A percentile compares a stretch with the other conserved stretches of the same genome.
Evolutionary conservation across 2,888 invertebrate genomes (phyloP).

Genomic region (Conomelus anceps): DNA sequence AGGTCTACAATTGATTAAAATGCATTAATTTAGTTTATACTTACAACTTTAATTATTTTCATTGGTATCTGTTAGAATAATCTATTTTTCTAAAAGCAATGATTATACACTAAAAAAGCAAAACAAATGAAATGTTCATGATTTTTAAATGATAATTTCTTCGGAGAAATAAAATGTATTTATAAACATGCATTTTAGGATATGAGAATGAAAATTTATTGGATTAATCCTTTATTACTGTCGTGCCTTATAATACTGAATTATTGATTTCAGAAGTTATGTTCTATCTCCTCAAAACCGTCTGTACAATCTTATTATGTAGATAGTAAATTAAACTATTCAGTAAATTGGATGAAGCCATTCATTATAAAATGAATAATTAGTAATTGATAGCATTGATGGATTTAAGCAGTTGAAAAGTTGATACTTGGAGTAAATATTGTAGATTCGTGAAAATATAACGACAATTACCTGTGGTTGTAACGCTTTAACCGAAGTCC

Average conservation of each 20-base stretch:
- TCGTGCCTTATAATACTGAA: not conserved
- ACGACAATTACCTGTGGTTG: conserved; percentile 79
- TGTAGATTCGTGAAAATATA: not conserved
- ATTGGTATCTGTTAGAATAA: not conserved
- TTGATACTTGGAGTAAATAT: not conserved
- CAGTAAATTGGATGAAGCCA: not conserved
- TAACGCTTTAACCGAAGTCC: conserved; percentile 96
- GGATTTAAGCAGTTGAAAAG: not conserved
- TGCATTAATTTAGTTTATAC: not conserved
- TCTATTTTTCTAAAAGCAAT: not conserved
- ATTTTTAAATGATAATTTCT: not conserved
- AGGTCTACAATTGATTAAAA: too few relatives aligned
- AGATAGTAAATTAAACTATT: not conserved
- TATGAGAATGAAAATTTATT: not conserved
- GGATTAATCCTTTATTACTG: not conserved
- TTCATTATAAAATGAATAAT: not conserved
- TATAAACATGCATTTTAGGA: not conserved
- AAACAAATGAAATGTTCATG: not conserved
- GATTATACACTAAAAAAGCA: not conserved
- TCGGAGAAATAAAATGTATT: not conserved
- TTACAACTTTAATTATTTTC: not conserved
- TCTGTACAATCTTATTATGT: not conserved
- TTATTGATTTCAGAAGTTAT: not conserved
- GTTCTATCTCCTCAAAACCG: not conserved
- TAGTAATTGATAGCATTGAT: not conserved